Conservation (phyloP, 2,797 vertebrate genomes). For the Enteromius fasciolatus region DNA sequence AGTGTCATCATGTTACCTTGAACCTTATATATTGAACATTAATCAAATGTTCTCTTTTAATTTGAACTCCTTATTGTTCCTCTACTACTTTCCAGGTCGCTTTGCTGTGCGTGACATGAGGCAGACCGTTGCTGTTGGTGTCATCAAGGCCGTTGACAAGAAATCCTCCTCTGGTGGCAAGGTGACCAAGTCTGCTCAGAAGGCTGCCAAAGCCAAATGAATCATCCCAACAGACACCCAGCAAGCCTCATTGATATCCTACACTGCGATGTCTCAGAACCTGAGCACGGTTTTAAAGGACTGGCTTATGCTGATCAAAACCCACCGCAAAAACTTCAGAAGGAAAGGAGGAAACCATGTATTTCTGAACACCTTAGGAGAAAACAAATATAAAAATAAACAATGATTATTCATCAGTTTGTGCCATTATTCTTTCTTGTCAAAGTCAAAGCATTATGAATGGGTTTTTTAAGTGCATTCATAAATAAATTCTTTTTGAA, state of each 20-base stretch:
- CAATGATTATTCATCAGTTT: constrained; percentile 55
- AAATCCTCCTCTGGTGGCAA: constrained; percentile 60
- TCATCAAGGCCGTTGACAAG: constrained; percentile 70
- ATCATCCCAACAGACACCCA: constrained; percentile 64
- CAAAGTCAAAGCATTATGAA: background rate
- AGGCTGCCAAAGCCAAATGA: constrained; percentile 77
- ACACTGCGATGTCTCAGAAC: constrained; percentile 66
- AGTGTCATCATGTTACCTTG: constrained; percentile 27
- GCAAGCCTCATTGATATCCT: constrained; percentile 53
- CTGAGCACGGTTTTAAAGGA: constrained; percentile 78
- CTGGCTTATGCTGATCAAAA: constrained; percentile 83
- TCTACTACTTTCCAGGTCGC: constrained; percentile 53
- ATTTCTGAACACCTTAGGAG: constrained; percentile 57
- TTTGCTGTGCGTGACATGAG: constrained; percentile 74
- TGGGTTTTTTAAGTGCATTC: constrained; percentile 1
- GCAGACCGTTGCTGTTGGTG: constrained; percentile 74
- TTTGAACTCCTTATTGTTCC: background rate
- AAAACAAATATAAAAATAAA: constrained; percentile 71
- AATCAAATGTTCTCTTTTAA: background rate
- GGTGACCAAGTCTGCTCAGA: constrained; percentile 68
- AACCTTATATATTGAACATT: background rate
- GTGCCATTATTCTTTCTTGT: constrained; percentile 56
- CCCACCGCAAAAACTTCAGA: constrained; percentile 82
- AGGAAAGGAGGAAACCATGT: constrained; percentile 74
- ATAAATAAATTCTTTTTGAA: constrained; percentile 27